Evolutionary conservation across 2,113 vertebrate species (phyloP).

Genomic region (Corydoras sp.): DNA sequence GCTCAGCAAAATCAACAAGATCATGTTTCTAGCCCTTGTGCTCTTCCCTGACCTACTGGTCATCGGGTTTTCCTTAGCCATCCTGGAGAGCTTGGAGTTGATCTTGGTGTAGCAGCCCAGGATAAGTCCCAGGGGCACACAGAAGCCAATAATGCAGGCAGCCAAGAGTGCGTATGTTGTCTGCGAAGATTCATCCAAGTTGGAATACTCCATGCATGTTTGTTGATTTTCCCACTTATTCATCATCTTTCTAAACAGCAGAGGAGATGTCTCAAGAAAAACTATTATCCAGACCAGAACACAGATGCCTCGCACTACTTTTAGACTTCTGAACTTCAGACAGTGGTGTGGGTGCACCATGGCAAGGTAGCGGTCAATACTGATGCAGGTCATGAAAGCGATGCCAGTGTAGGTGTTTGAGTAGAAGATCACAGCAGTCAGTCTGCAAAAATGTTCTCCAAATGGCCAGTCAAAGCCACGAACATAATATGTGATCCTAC

Average conservation of each 20-base stretch:
- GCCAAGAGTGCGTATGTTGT: slow-evolving; percentile 65
- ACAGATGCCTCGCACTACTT: slow-evolving; percentile 61
- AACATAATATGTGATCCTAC: slow-evolving; percentile 72
- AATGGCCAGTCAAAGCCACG: slow-evolving; percentile 77
- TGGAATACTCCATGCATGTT: slow-evolving; percentile 79
- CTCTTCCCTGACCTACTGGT: slow-evolving; percentile 54
- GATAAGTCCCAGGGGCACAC: slow-evolving; percentile 66
- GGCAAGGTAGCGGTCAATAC: slow-evolving; percentile 74
- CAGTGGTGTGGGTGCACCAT: slow-evolving; percentile 68
- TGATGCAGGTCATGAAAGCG: slow-evolving; percentile 79
- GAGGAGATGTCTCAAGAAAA: slow-evolving; percentile 58
- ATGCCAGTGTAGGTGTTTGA: slow-evolving; percentile 76
- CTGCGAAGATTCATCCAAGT: slow-evolving; percentile 55
- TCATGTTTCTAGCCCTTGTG: slow-evolving; percentile 66
- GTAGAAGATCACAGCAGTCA: slow-evolving; percentile 70
- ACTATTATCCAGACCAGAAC: slow-evolving; percentile 69
- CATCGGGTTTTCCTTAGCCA: slow-evolving; percentile 61
- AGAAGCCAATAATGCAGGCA: slow-evolving; percentile 69
- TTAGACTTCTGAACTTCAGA: slow-evolving; percentile 51
- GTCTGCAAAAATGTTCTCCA: slow-evolving; percentile 68
- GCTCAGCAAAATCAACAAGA: slow-evolving; percentile 69
- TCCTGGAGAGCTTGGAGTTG: slow-evolving; percentile 67
- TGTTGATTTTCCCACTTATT: slow-evolving; percentile 48
- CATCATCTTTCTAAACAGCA: slow-evolving; percentile 65
- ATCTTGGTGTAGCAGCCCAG: slow-evolving; percentile 70